Conservation (phyloP, 2,113 vertebrate genomes). For the Dermatemys mawii region DNA sequence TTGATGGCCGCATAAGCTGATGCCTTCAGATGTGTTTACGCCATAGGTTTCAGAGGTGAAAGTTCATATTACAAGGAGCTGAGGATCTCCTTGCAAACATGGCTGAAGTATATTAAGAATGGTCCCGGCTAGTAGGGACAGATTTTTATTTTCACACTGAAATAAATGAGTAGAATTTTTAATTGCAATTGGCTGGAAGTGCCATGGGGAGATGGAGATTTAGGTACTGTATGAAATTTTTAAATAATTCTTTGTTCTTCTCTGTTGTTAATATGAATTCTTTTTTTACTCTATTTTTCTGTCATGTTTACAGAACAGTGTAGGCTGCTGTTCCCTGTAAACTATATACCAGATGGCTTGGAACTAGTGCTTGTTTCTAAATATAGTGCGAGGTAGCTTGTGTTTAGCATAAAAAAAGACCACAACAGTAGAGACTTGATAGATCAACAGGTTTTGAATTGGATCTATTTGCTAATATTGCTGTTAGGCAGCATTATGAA, state of each 20-base stretch:
- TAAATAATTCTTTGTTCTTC: background rate
- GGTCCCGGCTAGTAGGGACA: conserved; percentile 6
- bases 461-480: conserved; percentile 3
- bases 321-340: conserved; percentile 39
- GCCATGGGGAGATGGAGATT: conserved; percentile 94
- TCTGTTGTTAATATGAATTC: background rate
- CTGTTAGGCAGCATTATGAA: background rate
- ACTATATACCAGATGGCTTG: conserved; percentile 52
- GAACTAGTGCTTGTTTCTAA: conserved; percentile 66
- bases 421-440: background rate
- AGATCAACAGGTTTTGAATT: conserved; percentile 30
- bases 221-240: conserved; percentile 82
- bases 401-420: conserved; percentile 15
- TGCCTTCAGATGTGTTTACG: conserved; percentile 19
- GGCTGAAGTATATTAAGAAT: conserved; percentile 21
- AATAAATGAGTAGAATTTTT: conserved; percentile 85
- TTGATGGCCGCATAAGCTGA: background rate
- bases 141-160: conserved; percentile 59
- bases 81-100: conserved; percentile 52
- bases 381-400: conserved; percentile 49
- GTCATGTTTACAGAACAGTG: conserved; percentile 53
- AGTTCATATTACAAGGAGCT: conserved; percentile 59
- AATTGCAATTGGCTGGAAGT: conserved; percentile 86
- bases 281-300: conserved; percentile 33
- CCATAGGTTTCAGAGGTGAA: conserved; percentile 9